Base-by-base conservation (phyloP, 2,888 invertebrate genomes). In the Drosophila incognita region DNA sequence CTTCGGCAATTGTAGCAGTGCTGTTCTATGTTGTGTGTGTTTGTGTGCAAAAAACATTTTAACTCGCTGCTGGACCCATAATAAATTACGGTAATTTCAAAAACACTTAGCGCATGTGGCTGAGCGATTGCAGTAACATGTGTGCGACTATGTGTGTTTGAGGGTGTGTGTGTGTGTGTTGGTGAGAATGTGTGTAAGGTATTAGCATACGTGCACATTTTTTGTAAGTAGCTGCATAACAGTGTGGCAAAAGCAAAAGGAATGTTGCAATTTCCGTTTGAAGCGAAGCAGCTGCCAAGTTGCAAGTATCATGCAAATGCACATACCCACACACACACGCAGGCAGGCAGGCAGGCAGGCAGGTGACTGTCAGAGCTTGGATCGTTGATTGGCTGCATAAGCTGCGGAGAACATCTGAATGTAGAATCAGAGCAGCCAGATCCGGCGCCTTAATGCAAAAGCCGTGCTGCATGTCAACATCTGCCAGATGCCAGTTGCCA, bases 11-110 rank as follows among this genome's bases (percentile, higher is more conserved):
- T 74, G 73, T 74, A 76, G 51, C 63, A 67, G 36, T 36, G 54
- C n/a, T 38, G 62, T 35, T 31, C 52, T 56, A 15, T 36, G 21
- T 35, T 36, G 53, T 38, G 27, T 27, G n/a, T 6, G 27, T 40
- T 57, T 42, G 56, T 33, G 62, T 53, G 40, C 46, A 36, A 42
- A 74, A 68, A 80, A 74, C 67, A 76, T 72, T 81, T 79, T 61
- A 73, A 67, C 77, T 77, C 64, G 74, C 66, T 64, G 60, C 57
- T 59, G 65, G 60, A 46, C 61, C 53, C 51, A 69, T 88, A 74
- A 89, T 88, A 89, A 89, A 89, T 87, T 89, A 89, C 88, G 65
- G 87, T 86, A 88, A 87, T 87, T 87, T 88, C 70, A 69, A 81
- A 88, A 85, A 81, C 85, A 86, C 85, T 88, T 89, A 82, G 86